Base-by-base conservation (phyloP, 2,797 vertebrate genomes). In the Cichlasoma orientale region DNA sequence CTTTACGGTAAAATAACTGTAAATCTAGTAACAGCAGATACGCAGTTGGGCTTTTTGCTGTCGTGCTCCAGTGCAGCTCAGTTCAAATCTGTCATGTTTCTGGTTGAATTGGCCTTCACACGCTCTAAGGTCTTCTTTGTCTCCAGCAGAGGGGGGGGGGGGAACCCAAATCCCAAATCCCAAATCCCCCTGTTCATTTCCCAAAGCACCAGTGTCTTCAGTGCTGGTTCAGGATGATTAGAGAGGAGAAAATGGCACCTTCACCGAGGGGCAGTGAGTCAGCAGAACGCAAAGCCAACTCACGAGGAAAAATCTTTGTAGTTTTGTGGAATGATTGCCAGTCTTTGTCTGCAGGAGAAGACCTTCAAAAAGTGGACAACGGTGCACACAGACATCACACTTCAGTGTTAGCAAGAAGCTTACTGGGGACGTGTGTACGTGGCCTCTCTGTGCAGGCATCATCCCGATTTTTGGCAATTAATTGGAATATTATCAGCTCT, bases 171-270 rank as follows among this genome's bases (percentile, higher is more conserved):
- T 19, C 53, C 36, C 1, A 59, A 50, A 72, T n/a, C 54, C 36
- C 11, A 14, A 66, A 68, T n/a, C 36, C 16, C 1, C 7, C 4
- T 18, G 23, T 73, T 63, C 16, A 6, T 74, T 61, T 13, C 18
- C 21, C 33, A 31, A 23, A 70, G 68, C 29, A 19, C 19, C 53
- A 13, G 10, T 41, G 31, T 53, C 55, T 58, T 81, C 72, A 53
- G 31, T 1, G 23, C 72, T 75, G 80, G n/a, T 72, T 89, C 68
- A 41, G 66, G 56, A 29, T 75, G 85, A 86, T 83, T 70, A 78
- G 57, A 79, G 75, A 71, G 52, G 55, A 66, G 52, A 78, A 59
- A 78, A 82, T 47, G 25, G 41, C 77, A 71, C n/a, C 38, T 73
- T 71, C 31, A 69, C 59, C 1, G 4, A 52, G 58, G 33, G 61